A percentile compares a stretch with the other conserved stretches of the same genome.
These are phyloP conservation scores for Acipenser oxyrinchus DNA, from an alignment of 2,797 vertebrate genomes.

Conservation along the genomic window DNA sequence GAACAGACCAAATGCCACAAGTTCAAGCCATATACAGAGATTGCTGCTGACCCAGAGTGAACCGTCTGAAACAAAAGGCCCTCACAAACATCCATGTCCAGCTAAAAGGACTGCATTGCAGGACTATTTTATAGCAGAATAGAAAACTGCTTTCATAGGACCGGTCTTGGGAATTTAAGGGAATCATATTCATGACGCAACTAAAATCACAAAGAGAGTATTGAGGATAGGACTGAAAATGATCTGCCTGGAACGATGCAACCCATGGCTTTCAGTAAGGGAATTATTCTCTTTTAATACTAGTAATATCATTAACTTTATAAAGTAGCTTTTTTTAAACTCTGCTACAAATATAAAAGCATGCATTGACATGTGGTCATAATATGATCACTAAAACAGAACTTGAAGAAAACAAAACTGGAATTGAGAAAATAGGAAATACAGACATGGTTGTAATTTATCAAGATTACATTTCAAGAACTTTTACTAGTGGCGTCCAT, in stretches of 20 bases:
- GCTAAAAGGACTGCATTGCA: slow-evolving; percentile 20
- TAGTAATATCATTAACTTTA: slow-evolving; percentile 42
- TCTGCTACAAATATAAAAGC: slow-evolving; percentile 33
- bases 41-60: slow-evolving; percentile 15
- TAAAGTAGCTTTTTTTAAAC: slow-evolving; percentile 45
- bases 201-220: slow-evolving; percentile 43
- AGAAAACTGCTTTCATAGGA: slow-evolving; percentile 26
- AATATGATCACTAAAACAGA: slow-evolving; percentile 36
- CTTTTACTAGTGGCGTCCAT: no score
- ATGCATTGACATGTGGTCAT: slow-evolving; percentile 32
- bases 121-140: slow-evolving; percentile 15
- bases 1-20: slow-evolving; percentile 8
- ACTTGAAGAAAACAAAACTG: slow-evolving; percentile 34
- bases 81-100: slow-evolving; percentile 12
- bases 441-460: not conserved
- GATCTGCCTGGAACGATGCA: slow-evolving; percentile 17
- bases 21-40: slow-evolving; percentile 9
- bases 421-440: not conserved
- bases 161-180: slow-evolving; percentile 14
- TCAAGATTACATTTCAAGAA: not conserved
- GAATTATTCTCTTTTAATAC: slow-evolving; percentile 41
- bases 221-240: slow-evolving; percentile 35
- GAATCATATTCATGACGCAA: slow-evolving; percentile 20
- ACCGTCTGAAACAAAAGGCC: slow-evolving; percentile 5
- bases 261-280: slow-evolving; percentile 39